These are phyloP conservation scores for Tylochromis polylepis DNA, from an alignment of 2,113 vertebrate genomes.

Conservation along the genomic window DNA sequence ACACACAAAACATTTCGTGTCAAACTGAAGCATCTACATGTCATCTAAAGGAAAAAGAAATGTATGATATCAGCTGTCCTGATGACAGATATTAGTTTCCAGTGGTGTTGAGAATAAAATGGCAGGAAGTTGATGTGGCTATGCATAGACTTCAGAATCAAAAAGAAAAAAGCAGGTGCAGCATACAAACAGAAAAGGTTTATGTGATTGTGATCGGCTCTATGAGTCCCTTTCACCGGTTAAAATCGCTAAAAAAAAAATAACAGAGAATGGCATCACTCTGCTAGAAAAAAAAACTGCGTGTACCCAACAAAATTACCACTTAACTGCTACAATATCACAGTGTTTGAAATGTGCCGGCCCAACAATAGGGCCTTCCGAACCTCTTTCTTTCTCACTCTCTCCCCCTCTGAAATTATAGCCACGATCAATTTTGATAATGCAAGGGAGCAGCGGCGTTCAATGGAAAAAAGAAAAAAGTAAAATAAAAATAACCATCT, in stretches of 20 bases:
- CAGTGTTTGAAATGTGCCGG: constrained; percentile 23
- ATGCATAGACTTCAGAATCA: background rate
- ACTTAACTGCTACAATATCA: constrained; percentile 53
- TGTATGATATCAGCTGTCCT: background rate
- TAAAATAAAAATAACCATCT: constrained; percentile 59
- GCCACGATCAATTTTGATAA: constrained; percentile 64
- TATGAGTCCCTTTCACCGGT: background rate
- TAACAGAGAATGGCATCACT: constrained; percentile 5
- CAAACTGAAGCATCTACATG: background rate
- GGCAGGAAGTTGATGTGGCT: background rate
- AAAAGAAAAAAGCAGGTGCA: background rate
- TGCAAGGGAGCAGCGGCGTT: constrained; percentile 45
- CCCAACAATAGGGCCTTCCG: constrained; percentile 33
- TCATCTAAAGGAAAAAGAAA: background rate
- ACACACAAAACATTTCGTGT: background rate
- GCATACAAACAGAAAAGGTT: background rate
- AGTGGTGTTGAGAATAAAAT: background rate
- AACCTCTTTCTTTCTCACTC: constrained; percentile 21
- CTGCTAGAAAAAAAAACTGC: background rate
- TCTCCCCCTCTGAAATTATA: constrained; percentile 52
- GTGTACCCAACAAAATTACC: constrained; percentile 42
- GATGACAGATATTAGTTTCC: background rate
- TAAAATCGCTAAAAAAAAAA: background rate
- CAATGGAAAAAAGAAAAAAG: constrained; percentile 15
- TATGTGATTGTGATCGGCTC: background rate